phyloP scores from a whole-genome alignment of 1,140 invertebrate species.

The Anoplophora glabripennis region DNA sequence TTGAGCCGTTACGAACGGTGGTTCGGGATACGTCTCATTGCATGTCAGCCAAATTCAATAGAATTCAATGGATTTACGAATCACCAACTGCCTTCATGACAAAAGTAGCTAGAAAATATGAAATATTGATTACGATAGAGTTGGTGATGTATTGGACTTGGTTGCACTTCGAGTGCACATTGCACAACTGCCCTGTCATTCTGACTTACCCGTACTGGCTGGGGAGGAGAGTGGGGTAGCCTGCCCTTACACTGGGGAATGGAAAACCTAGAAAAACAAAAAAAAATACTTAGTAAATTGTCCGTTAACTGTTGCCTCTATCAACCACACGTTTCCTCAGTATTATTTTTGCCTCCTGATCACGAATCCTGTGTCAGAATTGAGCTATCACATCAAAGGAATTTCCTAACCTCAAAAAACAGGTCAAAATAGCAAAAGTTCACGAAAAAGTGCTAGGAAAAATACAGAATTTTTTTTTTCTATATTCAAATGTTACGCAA shows the following conservation, averaged over 20 bases:
- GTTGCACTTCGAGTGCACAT: background rate
- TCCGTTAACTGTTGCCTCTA: too few relatives aligned
- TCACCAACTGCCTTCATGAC: conserved; percentile 44
- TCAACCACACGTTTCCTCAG: too few relatives aligned
- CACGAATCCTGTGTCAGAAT: too few relatives aligned
- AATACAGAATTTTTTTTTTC: too few relatives aligned
- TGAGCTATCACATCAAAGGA: too few relatives aligned
- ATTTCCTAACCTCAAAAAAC: too few relatives aligned
- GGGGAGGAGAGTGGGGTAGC: conserved; percentile 66
- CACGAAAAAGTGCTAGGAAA: too few relatives aligned
- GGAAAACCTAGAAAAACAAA: conserved; percentile 58
- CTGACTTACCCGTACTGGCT: conserved; percentile 71
- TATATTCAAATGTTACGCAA: too few relatives aligned
- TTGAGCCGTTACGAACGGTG: conserved; percentile 29
- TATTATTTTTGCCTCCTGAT: too few relatives aligned
- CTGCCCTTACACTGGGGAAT: conserved; percentile 63
- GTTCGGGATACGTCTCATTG: conserved; percentile 18
- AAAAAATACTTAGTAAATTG: too few relatives aligned
- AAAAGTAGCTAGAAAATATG: conserved; percentile 47
- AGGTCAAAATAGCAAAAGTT: too few relatives aligned
- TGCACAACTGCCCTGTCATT: too few relatives aligned
- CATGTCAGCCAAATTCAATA: conserved; percentile 45
- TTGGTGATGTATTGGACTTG: conserved; percentile 29
- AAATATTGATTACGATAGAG: conserved; percentile 43
- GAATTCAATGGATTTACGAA: conserved; percentile 45